phyloP scores from a whole-genome alignment of 2,113 vertebrate genomes.

The Hyla sarda region DNA sequence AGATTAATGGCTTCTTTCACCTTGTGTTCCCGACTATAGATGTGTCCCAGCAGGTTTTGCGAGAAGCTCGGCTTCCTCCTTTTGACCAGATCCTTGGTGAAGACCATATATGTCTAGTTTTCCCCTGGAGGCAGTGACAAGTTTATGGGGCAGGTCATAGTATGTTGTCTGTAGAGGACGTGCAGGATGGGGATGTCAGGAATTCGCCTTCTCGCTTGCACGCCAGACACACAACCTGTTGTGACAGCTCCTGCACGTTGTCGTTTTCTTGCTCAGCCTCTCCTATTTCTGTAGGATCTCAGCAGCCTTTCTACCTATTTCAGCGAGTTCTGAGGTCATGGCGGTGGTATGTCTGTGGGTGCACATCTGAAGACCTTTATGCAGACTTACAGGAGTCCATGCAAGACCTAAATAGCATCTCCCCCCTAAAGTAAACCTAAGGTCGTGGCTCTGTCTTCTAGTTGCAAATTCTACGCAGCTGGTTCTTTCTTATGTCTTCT shows the following conservation, averaged over 20 bases:
- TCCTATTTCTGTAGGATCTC: not conserved
- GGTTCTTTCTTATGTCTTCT: too few relatives aligned
- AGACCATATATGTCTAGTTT: not conserved
- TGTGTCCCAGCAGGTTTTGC: not conserved
- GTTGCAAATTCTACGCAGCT: too few relatives aligned
- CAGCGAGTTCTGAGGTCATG: not conserved
- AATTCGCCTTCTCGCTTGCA: slow-evolving; percentile 12
- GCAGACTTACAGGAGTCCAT: not conserved
- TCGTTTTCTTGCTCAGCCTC: not conserved
- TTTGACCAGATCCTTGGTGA: not conserved
- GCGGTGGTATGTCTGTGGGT: not conserved
- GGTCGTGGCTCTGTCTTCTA: not conserved
- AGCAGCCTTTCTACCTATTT: not conserved
- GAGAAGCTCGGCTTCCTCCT: not conserved
- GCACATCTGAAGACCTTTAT: not conserved
- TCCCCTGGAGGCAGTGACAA: not conserved
- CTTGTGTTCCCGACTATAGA: not conserved
- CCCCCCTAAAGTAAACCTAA: not conserved
- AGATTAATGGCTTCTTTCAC: not conserved
- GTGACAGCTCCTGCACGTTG: slow-evolving; percentile 31
- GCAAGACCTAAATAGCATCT: not conserved
- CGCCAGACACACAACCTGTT: slow-evolving; percentile 28
- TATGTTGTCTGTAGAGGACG: slow-evolving; percentile 13
- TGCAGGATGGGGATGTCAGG: not conserved
- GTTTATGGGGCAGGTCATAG: slow-evolving; percentile 6